These are phyloP conservation scores for Synergus japonicus DNA, from an alignment of 2,888 invertebrate genomes.

Conservation along the genomic window DNA sequence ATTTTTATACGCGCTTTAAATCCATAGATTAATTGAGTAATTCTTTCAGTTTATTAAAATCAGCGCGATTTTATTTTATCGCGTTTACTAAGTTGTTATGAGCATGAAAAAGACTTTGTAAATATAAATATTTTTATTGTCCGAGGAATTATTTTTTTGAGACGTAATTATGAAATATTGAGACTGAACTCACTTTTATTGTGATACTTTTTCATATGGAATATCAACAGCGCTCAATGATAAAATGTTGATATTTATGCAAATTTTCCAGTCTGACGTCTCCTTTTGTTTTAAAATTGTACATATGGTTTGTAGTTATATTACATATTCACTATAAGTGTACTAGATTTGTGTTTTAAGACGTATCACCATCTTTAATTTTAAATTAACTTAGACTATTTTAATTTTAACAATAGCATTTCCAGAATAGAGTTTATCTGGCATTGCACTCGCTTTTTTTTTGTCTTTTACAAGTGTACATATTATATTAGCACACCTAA, in stretches of 20 bases:
- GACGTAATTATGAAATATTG: background rate
- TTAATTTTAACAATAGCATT: background rate
- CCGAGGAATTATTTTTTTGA: background rate
- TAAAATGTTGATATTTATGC: background rate
- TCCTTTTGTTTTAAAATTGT: background rate
- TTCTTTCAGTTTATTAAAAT: background rate
- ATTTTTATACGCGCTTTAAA: background rate
- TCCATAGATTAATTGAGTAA: background rate
- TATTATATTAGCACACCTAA: slow-evolving; percentile 65
- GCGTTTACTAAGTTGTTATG: background rate
- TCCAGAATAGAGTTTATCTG: slow-evolving; percentile 5
- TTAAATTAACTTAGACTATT: background rate
- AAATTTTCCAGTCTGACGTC: background rate
- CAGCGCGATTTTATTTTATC: background rate
- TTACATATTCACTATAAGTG: background rate
- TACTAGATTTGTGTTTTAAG: background rate
- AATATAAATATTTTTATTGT: background rate
- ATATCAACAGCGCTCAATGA: background rate
- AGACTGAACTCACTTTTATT: background rate
- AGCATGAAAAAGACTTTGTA: background rate
- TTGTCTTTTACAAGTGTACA: slow-evolving; percentile 56
- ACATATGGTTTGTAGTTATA: background rate
- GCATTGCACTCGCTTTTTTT: background rate
- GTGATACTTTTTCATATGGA: background rate
- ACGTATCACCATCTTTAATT: background rate